These are phyloP conservation scores for Euspilapteryx auroguttella DNA, from an alignment of 2,888 invertebrate genomes.

Conservation along the genomic window DNA sequence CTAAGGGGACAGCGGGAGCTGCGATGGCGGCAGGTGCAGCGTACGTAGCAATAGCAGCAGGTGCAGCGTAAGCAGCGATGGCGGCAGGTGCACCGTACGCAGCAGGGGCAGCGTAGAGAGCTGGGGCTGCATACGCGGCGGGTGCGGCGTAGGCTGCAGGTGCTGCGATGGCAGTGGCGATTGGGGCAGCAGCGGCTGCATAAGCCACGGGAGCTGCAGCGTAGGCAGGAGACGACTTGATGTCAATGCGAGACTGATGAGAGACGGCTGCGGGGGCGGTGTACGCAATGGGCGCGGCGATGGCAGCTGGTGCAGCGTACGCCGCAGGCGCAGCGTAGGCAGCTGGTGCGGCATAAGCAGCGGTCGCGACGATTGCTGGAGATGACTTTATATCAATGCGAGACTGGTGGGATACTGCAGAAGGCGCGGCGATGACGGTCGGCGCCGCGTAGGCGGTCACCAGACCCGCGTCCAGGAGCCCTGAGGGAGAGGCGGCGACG, in stretches of 20 bases:
- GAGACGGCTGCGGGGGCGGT: slow-evolving; percentile 10
- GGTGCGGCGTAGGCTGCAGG: slow-evolving; percentile 11
- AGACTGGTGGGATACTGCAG: slow-evolving; percentile 19
- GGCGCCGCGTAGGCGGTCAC: slow-evolving; percentile 20
- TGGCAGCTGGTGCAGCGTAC: slow-evolving; percentile 7
- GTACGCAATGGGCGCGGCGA: slow-evolving; percentile 12
- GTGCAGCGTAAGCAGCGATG: slow-evolving; percentile 15
- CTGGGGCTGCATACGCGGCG: slow-evolving; percentile 9
- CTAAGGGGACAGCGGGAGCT: slow-evolving; percentile 24
- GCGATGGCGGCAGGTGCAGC: slow-evolving; percentile 9
- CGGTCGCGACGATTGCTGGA: slow-evolving; percentile 27
- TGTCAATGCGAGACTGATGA: slow-evolving; percentile 11
- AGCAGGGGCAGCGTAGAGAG: slow-evolving; percentile 13
- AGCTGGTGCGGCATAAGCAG: slow-evolving; percentile 10
- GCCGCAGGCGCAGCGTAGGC: slow-evolving; percentile 8
- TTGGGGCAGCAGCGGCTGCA: slow-evolving; percentile 18
- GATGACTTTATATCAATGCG: slow-evolving; percentile 33
- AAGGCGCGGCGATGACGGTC: slow-evolving; percentile 24
- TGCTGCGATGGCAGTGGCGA: slow-evolving; percentile 7
- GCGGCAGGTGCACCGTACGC: slow-evolving; percentile 12
- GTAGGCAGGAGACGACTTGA: slow-evolving; percentile 11
- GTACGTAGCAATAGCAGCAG: slow-evolving; percentile 6
- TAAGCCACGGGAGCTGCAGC: slow-evolving; percentile 19
- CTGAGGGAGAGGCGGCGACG: slow-evolving; percentile 25
- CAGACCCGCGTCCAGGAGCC: slow-evolving; percentile 11